A percentile compares a stretch with the other conserved stretches of the same genome.
These are phyloP conservation scores for Seira ritae DNA, from an alignment of 2,888 invertebrate species.

Conservation along the genomic window DNA sequence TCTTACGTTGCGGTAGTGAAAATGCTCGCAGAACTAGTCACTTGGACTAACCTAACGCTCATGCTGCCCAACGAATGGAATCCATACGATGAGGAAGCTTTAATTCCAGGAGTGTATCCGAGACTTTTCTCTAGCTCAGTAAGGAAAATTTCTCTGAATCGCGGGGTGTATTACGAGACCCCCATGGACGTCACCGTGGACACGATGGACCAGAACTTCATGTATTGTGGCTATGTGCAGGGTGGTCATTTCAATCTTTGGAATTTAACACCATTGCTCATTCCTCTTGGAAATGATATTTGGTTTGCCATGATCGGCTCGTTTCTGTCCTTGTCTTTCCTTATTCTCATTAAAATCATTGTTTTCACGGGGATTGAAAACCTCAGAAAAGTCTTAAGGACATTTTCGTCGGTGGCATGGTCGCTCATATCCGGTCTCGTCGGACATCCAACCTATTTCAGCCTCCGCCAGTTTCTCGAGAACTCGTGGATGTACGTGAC, in stretches of 20 bases:
- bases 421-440: constrained; percentile 23
- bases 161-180: constrained; percentile 30
- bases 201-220: constrained; percentile 31
- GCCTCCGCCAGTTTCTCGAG: background rate
- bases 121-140: constrained; percentile 6
- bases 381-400: background rate
- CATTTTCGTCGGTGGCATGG: constrained; percentile 6
- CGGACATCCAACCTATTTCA: constrained; percentile 20
- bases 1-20: constrained; percentile 18
- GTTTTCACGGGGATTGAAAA: background rate
- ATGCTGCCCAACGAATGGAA: constrained; percentile 25
- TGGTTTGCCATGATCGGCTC: background rate
- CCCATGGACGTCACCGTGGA: constrained; percentile 3
- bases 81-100: background rate
- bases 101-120: constrained; percentile 16
- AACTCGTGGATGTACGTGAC: constrained; percentile 9
- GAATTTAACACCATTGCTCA: constrained; percentile 27
- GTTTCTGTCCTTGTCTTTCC: background rate
- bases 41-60: constrained; percentile 26
- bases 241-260: constrained; percentile 19
- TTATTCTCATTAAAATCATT: background rate
- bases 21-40: constrained; percentile 11
- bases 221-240: constrained; percentile 26
- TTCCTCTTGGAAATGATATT: background rate
- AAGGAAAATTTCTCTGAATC: background rate